Conservation (phyloP, 2,113 vertebrate genomes). For the Lepus americanus region DNA sequence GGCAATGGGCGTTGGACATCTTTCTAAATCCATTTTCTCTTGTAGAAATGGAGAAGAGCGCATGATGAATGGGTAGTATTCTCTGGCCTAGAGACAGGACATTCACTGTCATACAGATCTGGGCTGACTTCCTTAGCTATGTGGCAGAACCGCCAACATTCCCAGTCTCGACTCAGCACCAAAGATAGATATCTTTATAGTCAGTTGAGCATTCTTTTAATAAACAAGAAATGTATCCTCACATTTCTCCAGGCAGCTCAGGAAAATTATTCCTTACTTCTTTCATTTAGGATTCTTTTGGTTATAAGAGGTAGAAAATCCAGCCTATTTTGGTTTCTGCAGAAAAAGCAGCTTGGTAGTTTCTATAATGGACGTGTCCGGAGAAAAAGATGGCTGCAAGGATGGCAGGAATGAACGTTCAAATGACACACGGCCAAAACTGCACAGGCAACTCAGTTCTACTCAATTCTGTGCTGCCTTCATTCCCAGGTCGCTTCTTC, state of each 20-base stretch:
- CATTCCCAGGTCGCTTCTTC: background rate
- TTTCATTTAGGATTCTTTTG: conserved; percentile 11
- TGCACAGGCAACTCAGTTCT: too few species aligned
- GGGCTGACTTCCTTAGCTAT: conserved; percentile 23
- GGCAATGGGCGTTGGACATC: background rate
- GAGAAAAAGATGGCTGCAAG: background rate
- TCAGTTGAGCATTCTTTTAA: background rate
- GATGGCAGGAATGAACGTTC: background rate
- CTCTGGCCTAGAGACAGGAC: background rate
- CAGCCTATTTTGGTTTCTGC: background rate
- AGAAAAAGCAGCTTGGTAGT: background rate
- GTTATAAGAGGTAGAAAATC: background rate
- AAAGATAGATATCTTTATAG: background rate
- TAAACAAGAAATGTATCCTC: background rate
- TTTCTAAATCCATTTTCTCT: conserved; percentile 49
- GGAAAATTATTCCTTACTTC: background rate
- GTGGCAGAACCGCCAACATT: background rate
- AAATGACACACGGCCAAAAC: rapidly evolving
- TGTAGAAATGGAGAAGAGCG: conserved; percentile 10
- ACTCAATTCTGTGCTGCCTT: background rate
- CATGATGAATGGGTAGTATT: conserved; percentile 20
- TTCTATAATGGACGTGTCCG: background rate
- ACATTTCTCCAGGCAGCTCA: conserved; percentile 21
- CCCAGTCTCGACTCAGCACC: background rate
- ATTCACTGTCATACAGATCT: background rate